Base-by-base conservation (phyloP, 2,113 vertebrate genomes). In the Campylorhamphus procurvoides region DNA sequence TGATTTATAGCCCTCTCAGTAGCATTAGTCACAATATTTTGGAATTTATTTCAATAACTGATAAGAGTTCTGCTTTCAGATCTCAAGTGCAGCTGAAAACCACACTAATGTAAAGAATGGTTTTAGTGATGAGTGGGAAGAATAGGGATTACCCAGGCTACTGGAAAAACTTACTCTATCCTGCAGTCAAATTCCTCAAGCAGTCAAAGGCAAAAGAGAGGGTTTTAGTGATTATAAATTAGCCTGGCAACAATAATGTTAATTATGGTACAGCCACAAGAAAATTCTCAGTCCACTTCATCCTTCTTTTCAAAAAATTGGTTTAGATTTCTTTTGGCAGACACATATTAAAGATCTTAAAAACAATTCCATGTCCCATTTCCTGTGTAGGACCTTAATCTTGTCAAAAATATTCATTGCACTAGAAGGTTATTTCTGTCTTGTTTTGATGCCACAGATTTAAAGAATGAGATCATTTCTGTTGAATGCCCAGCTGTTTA, bases 401-500 rank as follows among this genome's bases (percentile, higher is more conserved):
- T 91, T 62, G 52, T 75, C 14, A 82, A 79, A 93, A 84, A 84
- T 72, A 89, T 16, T 84, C 56, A 49, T 59, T 87, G 73, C 63
- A 56, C 77, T 87, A 40, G 67, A 64, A 82, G 81, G 64, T 84
- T 97, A 86, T 93, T 91, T 96, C 90, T 95, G 80, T 86, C 93
- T 93, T 95, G 88, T 95, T 96, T 96, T 95, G 85, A 81, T 0
- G 14, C 56, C 86, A 74, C 87, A 75, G 90, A 95, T 87, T 92
- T 86, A 52, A 91, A 71, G 87, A 88, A 85, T 96, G 93, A 96
- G 90, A 77, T 97, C 56, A 96, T 67, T 95, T 90, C 75, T 92
- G 68, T 24, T 81, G 75, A 62, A 87, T 86, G 63, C 73, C 87
- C 90, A 94, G 87, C 85, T 91, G 68, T 90, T 93, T 58, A 80